Evolutionary conservation across 2,113 vertebrate species (phyloP).

Genomic region (Casuarius casuarius): DNA sequence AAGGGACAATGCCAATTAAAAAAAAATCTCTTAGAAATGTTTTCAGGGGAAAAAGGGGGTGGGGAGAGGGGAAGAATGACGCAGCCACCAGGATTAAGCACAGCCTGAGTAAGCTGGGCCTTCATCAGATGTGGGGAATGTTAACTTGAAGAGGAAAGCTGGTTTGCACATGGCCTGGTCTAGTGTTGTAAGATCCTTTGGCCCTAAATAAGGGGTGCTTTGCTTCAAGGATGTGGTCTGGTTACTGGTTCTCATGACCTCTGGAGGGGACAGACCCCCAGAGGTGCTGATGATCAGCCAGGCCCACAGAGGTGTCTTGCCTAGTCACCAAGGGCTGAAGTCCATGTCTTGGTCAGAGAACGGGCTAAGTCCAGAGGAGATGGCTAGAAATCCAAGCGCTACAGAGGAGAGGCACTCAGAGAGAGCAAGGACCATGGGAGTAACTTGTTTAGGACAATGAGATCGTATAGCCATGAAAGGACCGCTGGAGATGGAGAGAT

Average conservation of each 20-base stretch:
- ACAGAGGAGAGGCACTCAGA: neutral
- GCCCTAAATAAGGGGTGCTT: neutral
- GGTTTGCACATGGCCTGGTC: neutral
- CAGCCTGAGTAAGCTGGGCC: neutral
- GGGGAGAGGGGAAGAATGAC: neutral
- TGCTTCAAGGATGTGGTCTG: neutral
- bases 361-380: neutral
- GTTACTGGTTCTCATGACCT: neutral
- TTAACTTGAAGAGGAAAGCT: neutral
- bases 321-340: neutral
- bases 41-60: slow-evolving; percentile 23
- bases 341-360: neutral
- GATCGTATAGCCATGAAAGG: neutral
- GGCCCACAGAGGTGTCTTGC: neutral
- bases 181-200: neutral
- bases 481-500: neutral
- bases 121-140: neutral
- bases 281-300: neutral
- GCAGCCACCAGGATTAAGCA: neutral
- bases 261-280: neutral
- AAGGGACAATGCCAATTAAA: slow-evolving; percentile 7
- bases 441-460: neutral
- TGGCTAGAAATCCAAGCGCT: neutral
- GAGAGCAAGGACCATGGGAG: neutral
- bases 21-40: neutral